Base-by-base conservation (phyloP, 2,888 invertebrate species). In the Napeogenes inachia region DNA sequence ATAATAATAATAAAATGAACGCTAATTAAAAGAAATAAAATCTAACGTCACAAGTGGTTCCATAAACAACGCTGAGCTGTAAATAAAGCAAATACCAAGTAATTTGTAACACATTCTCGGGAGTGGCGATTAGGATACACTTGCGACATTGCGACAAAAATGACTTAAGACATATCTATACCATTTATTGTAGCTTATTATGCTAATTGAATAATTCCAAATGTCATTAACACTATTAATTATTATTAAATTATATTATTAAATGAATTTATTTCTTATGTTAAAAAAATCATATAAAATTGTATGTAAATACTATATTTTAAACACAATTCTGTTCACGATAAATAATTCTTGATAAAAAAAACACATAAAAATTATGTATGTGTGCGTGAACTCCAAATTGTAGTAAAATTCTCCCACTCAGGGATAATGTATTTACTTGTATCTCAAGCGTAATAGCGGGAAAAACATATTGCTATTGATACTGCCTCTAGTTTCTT, bases 51-150 rank as follows among this genome's bases (percentile, higher is more conserved):
- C 50, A 47, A 38, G 33, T 50, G 30, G 45, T 6, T 45, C 45
- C 54, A 45, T 59, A 59, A 59, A 59, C 54, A 59, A 54, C 30
- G n/a, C 53, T 3, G 32, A 35, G 50, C 50, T 50, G 38, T 58
- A 59, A 62, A 56, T 59, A 56, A 62, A 59, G 56, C 59, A 59
- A 62, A 62, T 56, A 56, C 45, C 54, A 54, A 47, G 62, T 62
- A 62, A 59, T 54, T 62, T 59, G 59, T 55, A 59, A 56, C 53
- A 55, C 62, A 62, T 62, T 59, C 62, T 62, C 33, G 42, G 32
- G 50, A 13, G 53, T 45, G 33, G 45, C 8, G 3, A 42, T n/a
- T 21, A 45, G 13, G 4, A 4, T 42, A 59, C 59, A 53, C 53
- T 21, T 45, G 42, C 47, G 53, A 58, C n/a, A n/a, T 45, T 10